Evolutionary conservation across 2,113 vertebrate species (phyloP).

Genomic region (Cervus canadensis): DNA sequence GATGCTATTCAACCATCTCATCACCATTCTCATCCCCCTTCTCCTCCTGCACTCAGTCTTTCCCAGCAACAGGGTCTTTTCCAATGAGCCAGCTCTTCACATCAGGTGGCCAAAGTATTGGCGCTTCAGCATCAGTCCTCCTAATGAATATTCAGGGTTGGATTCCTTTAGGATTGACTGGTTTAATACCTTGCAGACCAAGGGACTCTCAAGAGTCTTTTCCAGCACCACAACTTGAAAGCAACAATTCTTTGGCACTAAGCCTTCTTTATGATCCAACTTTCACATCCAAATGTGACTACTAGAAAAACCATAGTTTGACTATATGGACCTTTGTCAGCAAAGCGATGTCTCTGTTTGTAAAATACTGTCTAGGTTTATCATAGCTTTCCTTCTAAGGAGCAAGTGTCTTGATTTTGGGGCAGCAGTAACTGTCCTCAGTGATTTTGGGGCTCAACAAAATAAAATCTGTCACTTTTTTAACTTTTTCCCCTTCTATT

Average conservation of each 20-base stretch:
- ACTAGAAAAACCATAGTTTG: not conserved
- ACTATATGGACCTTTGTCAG: not conserved
- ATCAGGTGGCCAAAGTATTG: not conserved
- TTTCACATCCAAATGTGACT: not conserved
- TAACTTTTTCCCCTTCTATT: not conserved
- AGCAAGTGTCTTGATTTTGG: not conserved
- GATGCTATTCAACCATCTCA: not conserved
- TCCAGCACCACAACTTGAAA: not conserved
- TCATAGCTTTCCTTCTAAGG: not conserved
- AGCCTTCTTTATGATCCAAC: not conserved
- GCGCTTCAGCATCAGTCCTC: not conserved
- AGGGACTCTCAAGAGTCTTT: not conserved
- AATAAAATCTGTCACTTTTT: not conserved
- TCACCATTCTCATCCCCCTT: not conserved
- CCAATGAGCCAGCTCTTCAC: not conserved
- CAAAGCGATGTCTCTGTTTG: not conserved
- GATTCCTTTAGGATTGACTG: not conserved
- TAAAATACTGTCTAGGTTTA: not conserved
- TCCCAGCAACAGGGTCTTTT: not conserved
- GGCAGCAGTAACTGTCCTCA: not conserved
- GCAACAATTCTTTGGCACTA: not conserved
- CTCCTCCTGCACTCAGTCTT: not conserved
- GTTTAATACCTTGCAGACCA: not conserved
- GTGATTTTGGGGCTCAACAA: not conserved
- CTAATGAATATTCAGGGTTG: not conserved